phyloP scores from a whole-genome alignment of 2,888 invertebrate species.

The Leptinotarsa peninsularis region DNA sequence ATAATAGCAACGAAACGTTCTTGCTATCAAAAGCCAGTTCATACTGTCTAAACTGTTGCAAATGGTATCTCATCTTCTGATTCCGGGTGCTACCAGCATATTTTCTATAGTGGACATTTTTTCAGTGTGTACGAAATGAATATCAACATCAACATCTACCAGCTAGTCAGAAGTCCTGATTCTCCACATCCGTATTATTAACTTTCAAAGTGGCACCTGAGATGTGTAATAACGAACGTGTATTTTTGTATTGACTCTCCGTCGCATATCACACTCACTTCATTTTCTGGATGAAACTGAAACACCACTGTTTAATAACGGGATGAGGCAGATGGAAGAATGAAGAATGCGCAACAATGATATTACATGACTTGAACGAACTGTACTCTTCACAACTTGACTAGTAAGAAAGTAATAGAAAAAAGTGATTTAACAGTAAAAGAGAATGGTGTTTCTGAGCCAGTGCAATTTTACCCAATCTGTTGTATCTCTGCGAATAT shows the following conservation, averaged over 20 bases:
- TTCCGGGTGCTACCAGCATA: too few species aligned
- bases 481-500: constrained; percentile 33
- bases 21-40: too few species aligned
- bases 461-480: constrained; percentile 47
- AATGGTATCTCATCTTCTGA: too few species aligned
- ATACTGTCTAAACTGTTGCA: too few species aligned
- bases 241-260: neutral
- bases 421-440: constrained; percentile 53
- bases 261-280: neutral
- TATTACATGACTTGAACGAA: constrained; percentile 47
- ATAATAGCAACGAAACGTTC: too few species aligned
- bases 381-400: constrained; percentile 46
- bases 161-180: too few species aligned
- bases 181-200: too few species aligned
- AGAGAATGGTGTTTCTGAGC: constrained; percentile 50
- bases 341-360: constrained; percentile 50
- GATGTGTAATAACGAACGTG: too few species aligned
- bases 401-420: constrained; percentile 50
- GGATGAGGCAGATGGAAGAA: constrained; percentile 49
- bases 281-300: neutral
- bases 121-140: too few species aligned
- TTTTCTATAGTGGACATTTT: too few species aligned
- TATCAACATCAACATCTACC: too few species aligned
- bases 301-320: constrained; percentile 40
- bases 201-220: too few species aligned